Evolutionary conservation across 2,797 vertebrate genomes (phyloP).

Genomic region (Dendrocincla fuliginosa): DNA sequence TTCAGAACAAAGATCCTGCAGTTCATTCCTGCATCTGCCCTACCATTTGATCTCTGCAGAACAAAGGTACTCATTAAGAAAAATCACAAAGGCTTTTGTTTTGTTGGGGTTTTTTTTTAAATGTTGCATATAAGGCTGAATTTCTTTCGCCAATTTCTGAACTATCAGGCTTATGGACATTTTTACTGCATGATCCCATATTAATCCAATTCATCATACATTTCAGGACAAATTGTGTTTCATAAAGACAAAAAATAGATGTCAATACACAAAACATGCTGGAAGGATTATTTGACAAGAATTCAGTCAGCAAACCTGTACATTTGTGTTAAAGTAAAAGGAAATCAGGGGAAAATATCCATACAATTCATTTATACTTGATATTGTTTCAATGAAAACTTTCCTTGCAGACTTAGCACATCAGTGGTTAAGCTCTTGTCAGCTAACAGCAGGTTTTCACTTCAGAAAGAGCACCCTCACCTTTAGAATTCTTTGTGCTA

Average conservation of each 20-base stretch:
- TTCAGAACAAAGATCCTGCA: neutral
- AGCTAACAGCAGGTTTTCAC: neutral
- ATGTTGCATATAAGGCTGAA: neutral
- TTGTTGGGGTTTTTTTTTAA: no score
- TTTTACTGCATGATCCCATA: neutral
- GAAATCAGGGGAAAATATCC: neutral
- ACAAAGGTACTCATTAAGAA: neutral
- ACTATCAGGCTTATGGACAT: neutral
- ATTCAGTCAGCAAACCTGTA: neutral
- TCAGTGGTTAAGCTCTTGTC: neutral
- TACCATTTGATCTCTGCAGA: neutral
- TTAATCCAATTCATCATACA: neutral
- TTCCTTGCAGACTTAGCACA: neutral
- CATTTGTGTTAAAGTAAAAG: neutral
- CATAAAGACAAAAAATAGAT: neutral
- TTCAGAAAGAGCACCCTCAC: neutral
- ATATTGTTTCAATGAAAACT: neutral
- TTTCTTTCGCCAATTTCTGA: neutral
- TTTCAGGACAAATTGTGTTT: neutral
- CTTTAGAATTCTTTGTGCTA: neutral
- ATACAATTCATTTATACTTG: neutral
- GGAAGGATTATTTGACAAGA: neutral
- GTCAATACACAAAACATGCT: neutral
- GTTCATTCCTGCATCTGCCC: neutral
- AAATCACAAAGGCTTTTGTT: neutral